Percentiles rank a stretch among this genome's conserved stretches.
These are phyloP conservation scores for Ctenoplectra terminalis DNA, from an alignment of 1,140 invertebrate species.

Conservation along the genomic window DNA sequence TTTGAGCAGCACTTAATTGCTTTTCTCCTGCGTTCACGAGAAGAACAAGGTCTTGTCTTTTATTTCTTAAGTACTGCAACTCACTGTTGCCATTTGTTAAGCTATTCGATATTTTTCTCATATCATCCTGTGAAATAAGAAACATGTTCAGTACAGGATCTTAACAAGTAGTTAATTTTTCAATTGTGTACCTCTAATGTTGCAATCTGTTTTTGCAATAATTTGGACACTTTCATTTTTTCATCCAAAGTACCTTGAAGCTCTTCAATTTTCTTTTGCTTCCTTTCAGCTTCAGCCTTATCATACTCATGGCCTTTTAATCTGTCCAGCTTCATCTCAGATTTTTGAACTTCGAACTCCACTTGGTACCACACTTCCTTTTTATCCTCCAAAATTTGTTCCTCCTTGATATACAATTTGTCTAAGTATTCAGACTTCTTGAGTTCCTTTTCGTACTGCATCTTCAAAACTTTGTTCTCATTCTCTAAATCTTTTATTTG, in stretches of 20 bases:
- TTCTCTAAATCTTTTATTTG: slow-evolving; percentile 70
- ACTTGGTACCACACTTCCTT: slow-evolving; percentile 78
- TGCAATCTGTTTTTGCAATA: slow-evolving; percentile 82
- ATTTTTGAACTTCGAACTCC: slow-evolving; percentile 74
- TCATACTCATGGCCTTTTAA: slow-evolving; percentile 71
- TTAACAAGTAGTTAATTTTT: slow-evolving; percentile 28
- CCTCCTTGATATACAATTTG: slow-evolving; percentile 48
- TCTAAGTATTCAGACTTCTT: slow-evolving; percentile 71
- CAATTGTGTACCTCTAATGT: slow-evolving; percentile 81
- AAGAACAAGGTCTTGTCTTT: slow-evolving; percentile 80
- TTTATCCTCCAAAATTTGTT: slow-evolving; percentile 76
- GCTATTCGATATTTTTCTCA: slow-evolving; percentile 67
- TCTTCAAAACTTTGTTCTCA: slow-evolving; percentile 67
- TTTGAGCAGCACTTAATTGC: slow-evolving; percentile 79
- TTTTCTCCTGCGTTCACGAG: slow-evolving; percentile 84
- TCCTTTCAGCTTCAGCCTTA: slow-evolving; percentile 75
- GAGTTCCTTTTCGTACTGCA: slow-evolving; percentile 66
- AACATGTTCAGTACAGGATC: neutral
- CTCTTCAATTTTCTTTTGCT: slow-evolving; percentile 79
- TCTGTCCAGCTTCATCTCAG: slow-evolving; percentile 73
- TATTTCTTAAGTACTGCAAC: slow-evolving; percentile 74
- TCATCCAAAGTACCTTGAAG: slow-evolving; percentile 78
- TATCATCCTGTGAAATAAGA: slow-evolving; percentile 67
- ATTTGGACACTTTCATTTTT: slow-evolving; percentile 76
- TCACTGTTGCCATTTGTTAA: slow-evolving; percentile 75